Base-by-base conservation (phyloP, 2,888 invertebrate genomes). In the Mythimna albipuncta region DNA sequence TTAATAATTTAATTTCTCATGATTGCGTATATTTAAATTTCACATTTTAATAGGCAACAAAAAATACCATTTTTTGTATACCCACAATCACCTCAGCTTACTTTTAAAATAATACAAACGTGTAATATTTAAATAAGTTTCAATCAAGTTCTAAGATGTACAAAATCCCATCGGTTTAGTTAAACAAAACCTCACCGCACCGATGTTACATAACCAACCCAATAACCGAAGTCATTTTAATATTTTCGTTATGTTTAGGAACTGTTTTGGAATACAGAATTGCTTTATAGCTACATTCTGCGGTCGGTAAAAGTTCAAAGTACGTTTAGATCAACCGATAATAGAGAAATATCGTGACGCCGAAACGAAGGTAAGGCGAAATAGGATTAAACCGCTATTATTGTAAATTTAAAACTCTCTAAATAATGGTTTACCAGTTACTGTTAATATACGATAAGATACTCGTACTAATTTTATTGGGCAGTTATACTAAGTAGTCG, bases 281-380 rank as follows among this genome's bases (percentile, higher is more conserved):
- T 87, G 75, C 86, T 88, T 86, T 88, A 89, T 78, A 72, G 81
- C 80, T 73, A 84, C 83, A 85, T 82, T 88, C 84, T 71, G 71
- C 69, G 85, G 83, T 85, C 85, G 81, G 82, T 83, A 77, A 87
- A 91, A 91, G 93, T 93, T 93, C 92, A 94, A 91, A 91, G 92
- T 89, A 92, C 91, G 89, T 87, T 89, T 73, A 90, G 94, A 94
- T 94, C 88, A 88, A 87, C 88, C 92, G 94, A 94, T 94, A 92
- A 91, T 82, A 75, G 47, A 65, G 72, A 75, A 87, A 87, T 89
- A 83, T 87, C 90, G 91, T 86, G 86, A 81, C 76, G 81, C 64
- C 68, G 73, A 72, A 61, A 65, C 71, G 61, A 35, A 79, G 41
- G 41, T 58, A 77, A 77, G 75, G 54, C 50, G 68, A 81, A 81